Evolutionary conservation across 2,113 vertebrate genomes (phyloP).

Genomic region (Hippolais icterina): DNA sequence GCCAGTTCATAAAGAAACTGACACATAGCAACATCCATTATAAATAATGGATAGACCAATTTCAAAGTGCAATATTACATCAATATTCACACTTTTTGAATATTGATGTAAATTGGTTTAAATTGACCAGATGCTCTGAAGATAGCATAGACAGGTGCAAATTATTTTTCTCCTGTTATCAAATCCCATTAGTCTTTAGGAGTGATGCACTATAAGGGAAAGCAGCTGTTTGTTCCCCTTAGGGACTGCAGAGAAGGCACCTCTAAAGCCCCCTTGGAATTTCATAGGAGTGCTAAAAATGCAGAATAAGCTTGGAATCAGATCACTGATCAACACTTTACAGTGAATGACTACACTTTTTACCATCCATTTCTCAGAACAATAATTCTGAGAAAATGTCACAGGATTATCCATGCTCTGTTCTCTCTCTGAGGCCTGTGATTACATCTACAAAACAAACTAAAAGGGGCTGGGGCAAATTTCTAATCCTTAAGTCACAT

Average conservation of each 20-base stretch:
- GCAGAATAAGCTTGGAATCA: slow-evolving; percentile 11
- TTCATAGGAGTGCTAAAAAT: slow-evolving; percentile 1
- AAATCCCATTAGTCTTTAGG: slow-evolving; percentile 24
- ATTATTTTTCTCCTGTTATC: slow-evolving; percentile 33
- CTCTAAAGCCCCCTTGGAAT: background rate
- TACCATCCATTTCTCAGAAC: background rate
- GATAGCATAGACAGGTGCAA: slow-evolving; percentile 29
- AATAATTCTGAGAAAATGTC: background rate
- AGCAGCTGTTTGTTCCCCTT: slow-evolving; percentile 1
- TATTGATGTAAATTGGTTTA: slow-evolving; percentile 49
- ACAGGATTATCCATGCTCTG: background rate
- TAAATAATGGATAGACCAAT: background rate
- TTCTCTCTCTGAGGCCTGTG: background rate
- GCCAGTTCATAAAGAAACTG: background rate
- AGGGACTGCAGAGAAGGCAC: background rate
- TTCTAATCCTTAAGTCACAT: background rate
- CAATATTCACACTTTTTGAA: slow-evolving; percentile 17
- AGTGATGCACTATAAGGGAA: background rate
- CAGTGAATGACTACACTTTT: background rate
- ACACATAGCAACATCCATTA: background rate
- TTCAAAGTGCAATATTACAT: background rate
- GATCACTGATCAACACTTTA: slow-evolving; percentile 23
- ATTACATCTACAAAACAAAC: background rate
- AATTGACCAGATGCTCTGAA: slow-evolving; percentile 58
- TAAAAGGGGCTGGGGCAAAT: background rate